Conservation (phyloP, 1,140 invertebrate genomes). For the Cataglyphis hispanica region DNA sequence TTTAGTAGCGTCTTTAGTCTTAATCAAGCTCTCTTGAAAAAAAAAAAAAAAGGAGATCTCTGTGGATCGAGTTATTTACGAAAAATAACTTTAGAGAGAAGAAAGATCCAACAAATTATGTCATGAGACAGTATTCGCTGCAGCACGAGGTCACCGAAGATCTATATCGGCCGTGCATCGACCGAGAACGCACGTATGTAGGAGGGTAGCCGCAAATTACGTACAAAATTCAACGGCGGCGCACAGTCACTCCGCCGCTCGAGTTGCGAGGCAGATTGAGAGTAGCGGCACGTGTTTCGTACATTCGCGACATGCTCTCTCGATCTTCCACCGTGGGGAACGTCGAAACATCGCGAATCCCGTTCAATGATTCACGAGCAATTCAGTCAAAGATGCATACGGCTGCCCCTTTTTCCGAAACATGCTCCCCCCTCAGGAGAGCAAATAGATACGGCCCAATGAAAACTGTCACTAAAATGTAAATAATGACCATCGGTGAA, state of each 20-base stretch:
- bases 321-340: constrained; percentile 39
- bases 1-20: neutral
- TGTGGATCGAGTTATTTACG: neutral
- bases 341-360: constrained; percentile 42
- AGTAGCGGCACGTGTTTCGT: constrained; percentile 45
- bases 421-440: neutral
- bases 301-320: constrained; percentile 35
- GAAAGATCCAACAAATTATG: constrained; percentile 15
- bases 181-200: constrained; percentile 8
- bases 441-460: neutral
- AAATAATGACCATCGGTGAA: neutral
- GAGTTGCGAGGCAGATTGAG: constrained; percentile 47
- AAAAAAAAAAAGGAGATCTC: neutral
- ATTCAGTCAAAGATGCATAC: constrained; percentile 45
- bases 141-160: constrained; percentile 33
- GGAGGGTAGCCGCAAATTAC: constrained; percentile 51
- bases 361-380: constrained; percentile 54
- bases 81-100: neutral
- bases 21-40: neutral
- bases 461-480: constrained; percentile 18
- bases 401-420: neutral
- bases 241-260: constrained; percentile 7
- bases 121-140: constrained; percentile 27
- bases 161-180: constrained; percentile 42
- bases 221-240: constrained; percentile 56